Percentiles rank a stretch among this genome's conserved stretches.
Evolutionary conservation across 2,888 invertebrate species (phyloP).

Genomic region (Dioctria linearis): DNA sequence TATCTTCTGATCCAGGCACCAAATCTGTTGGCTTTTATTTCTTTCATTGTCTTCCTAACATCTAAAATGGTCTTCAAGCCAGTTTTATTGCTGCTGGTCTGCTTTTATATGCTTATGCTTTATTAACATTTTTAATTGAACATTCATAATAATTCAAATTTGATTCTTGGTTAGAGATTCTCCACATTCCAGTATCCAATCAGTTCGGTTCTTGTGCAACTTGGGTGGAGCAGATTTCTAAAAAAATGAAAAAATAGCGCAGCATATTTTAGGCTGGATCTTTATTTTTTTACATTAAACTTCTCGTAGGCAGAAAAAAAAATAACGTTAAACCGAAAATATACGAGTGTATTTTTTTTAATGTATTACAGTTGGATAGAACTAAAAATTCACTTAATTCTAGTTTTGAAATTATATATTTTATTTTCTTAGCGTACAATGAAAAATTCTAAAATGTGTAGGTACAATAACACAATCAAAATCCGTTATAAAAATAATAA

Average conservation of each 20-base stretch:
- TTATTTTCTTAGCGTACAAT: not conserved
- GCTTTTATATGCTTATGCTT: too few relatives aligned
- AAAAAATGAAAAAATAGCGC: not conserved
- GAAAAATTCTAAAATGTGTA: not conserved
- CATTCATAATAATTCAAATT: too few relatives aligned
- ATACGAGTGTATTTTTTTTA: conserved; percentile 28
- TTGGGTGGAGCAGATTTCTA: not conserved
- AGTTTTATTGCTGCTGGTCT: conserved; percentile 15
- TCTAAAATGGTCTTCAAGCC: not conserved
- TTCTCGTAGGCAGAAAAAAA: too few relatives aligned
- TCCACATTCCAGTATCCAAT: too few relatives aligned
- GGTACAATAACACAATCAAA: not conserved
- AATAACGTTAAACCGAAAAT: conserved; percentile 17
- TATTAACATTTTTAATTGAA: too few relatives aligned
- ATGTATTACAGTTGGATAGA: conserved; percentile 24
- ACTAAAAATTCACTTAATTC: conserved; percentile 20
- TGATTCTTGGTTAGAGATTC: too few relatives aligned
- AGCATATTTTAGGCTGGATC: too few relatives aligned
- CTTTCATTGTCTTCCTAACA: too few relatives aligned
- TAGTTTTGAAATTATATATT: conserved; percentile 3
- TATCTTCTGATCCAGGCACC: too few relatives aligned
- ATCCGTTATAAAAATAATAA: not conserved
- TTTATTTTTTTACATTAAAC: too few relatives aligned
- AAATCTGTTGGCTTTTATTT: too few relatives aligned
- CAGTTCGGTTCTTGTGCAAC: not conserved